Evolutionary conservation across 92 coral and sea anemone species (phyloP).

Genomic region (Palythoa caribaeorum): DNA sequence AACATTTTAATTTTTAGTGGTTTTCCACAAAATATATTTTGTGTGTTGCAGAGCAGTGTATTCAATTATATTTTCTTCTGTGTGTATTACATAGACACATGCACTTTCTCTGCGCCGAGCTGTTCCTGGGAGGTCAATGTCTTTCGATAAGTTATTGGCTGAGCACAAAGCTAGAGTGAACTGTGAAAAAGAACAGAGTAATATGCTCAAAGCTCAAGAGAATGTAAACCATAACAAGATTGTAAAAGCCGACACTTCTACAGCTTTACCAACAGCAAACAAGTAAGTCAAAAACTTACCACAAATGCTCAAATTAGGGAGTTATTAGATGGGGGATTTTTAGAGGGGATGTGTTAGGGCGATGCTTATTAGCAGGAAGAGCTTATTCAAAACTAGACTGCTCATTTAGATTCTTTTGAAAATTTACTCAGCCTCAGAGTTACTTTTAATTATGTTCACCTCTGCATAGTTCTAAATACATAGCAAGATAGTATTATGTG

Average conservation of each 20-base stretch:
- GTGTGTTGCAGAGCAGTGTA: neutral
- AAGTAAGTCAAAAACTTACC: slow-evolving; percentile 4
- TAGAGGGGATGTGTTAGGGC: too few relatives aligned
- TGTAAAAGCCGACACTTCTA: slow-evolving; percentile 33
- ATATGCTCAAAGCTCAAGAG: slow-evolving; percentile 72
- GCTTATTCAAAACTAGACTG: too few relatives aligned
- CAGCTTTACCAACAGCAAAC: slow-evolving; percentile 11
- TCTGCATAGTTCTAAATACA: too few relatives aligned
- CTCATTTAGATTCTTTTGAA: too few relatives aligned
- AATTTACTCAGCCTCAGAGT: too few relatives aligned
- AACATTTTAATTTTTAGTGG: neutral
- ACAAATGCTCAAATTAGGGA: too few relatives aligned
- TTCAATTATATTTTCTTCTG: neutral
- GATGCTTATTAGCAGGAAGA: too few relatives aligned
- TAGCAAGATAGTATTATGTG: too few relatives aligned
- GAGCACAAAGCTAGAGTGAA: slow-evolving; percentile 97
- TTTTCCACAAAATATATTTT: too few relatives aligned
- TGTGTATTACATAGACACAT: slow-evolving; percentile 79
- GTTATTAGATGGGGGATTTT: too few relatives aligned
- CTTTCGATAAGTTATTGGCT: slow-evolving; percentile 86
- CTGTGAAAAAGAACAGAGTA: slow-evolving; percentile 90
- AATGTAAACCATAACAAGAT: slow-evolving; percentile 50
- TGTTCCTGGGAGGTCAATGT: slow-evolving; percentile 92
- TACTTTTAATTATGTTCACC: too few relatives aligned
- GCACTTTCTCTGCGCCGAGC: slow-evolving; percentile 94